Evolutionary conservation across 2,888 invertebrate species (phyloP), one percentile per base, ranked within the genome.

Genomic region (Drosophila meridiana): DNA sequence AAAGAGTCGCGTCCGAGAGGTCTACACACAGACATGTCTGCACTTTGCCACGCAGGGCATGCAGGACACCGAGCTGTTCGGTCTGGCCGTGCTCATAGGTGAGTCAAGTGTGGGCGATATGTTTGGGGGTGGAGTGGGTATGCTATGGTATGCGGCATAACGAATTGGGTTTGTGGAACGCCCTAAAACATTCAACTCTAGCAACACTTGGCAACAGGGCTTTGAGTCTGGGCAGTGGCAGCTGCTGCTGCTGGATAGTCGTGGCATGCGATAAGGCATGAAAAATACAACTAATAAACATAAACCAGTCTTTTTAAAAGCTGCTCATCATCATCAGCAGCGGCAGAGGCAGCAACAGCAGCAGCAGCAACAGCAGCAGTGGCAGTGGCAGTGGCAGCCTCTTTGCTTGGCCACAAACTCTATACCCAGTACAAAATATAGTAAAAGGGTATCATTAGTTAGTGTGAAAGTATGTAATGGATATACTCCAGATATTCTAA

Each of bases 21-120:
- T 97, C 85, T 96, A 96, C 93, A 95, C 96, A 90, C 96, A 97
- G 94, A 96, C 96, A 94, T 96, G 96, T 93, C 94, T 95, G 81
- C 96, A 96, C 94, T 95, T 97, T 92, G 95, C 95, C 92, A 95
- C 96, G 91, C 95, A 96, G 94, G 96, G 96, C 91, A 96, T 97
- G 95, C 94, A 95, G 93, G 97, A 97, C 93, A 96, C 96, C 92
- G 96, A 97, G 92, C 95, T 97, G 82, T 97, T 97, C 94, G 97
- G 97, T 90, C 94, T 97, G 92, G 96, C 97, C 89, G 95, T 96
- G 90, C 95, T 96, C 92, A 95, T 96, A 94, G 97, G 97, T 97
- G 93, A 95, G 95, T 94, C 65, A 3, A 38, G 11, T 47, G 9
- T 28, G 43, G 34, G 34, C 47, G 45, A 5, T 50, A 26, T 45